Conservation (phyloP, 2,888 invertebrate species). For the Tupiocoris notatus region DNA sequence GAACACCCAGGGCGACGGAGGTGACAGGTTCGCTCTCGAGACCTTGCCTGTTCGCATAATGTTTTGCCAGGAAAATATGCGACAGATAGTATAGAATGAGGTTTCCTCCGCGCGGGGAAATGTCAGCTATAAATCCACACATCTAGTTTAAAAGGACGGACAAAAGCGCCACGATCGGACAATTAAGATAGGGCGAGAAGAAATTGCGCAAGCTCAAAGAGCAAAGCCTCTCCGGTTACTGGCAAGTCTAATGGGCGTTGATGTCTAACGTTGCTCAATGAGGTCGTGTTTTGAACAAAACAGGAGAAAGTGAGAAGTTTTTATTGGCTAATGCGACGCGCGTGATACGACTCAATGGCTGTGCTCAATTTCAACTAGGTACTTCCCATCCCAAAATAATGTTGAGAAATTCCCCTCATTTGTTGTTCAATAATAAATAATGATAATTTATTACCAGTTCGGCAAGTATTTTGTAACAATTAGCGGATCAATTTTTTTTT, state of each 20-base stretch:
- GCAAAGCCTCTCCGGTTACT: constrained; percentile 11
- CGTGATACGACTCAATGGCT: too few species aligned
- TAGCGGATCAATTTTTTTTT: too few species aligned
- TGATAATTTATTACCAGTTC: too few species aligned
- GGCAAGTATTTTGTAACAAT: too few species aligned
- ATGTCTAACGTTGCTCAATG: constrained; percentile 6
- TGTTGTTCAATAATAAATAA: too few species aligned
- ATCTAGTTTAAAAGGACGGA: constrained; percentile 12
- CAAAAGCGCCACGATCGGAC: constrained; percentile 9
- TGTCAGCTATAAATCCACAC: constrained; percentile 22
- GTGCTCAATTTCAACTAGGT: too few species aligned
- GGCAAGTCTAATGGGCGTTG: constrained; percentile 1
- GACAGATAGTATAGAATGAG: constrained; percentile 8
- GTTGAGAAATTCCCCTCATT: too few species aligned
- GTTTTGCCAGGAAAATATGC: background rate
- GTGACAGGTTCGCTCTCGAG: background rate
- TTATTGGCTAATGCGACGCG: too few species aligned
- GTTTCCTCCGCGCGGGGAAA: constrained; percentile 6
- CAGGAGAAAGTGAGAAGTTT: constrained; percentile 4
- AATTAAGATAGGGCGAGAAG: constrained; percentile 13
- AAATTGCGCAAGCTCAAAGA: constrained; percentile 18
- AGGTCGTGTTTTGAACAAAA: background rate
- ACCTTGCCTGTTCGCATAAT: background rate
- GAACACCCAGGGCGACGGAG: background rate
- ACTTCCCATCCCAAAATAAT: too few species aligned